phyloP scores from a whole-genome alignment of 2,113 vertebrate species.

The Cyprinodon variegatus region DNA sequence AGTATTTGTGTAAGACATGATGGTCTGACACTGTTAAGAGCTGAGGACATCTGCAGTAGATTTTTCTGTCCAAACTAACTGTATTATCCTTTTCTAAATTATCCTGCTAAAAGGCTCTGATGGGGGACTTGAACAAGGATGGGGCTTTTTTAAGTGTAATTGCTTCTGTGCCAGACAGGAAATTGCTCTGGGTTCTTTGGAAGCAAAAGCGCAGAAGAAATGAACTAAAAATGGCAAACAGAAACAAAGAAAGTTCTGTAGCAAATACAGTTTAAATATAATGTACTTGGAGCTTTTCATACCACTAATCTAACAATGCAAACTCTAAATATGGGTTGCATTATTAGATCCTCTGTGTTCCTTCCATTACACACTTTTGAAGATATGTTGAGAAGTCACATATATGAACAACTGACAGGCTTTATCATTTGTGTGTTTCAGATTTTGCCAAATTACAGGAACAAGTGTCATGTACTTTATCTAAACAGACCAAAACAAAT shows the following conservation, averaged over 20 bases:
- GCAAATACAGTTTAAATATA: background rate
- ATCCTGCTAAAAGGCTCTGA: slow-evolving; percentile 45
- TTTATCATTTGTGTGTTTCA: background rate
- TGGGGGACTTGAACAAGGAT: slow-evolving; percentile 18
- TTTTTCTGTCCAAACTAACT: slow-evolving; percentile 37
- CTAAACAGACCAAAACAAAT: background rate
- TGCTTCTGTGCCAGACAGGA: slow-evolving; percentile 12
- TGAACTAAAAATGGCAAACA: slow-evolving; percentile 1
- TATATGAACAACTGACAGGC: too few species aligned
- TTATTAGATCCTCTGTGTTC: too few species aligned
- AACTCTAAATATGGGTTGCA: too few species aligned
- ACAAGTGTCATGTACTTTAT: background rate
- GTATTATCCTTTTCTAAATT: slow-evolving; percentile 22
- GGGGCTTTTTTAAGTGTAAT: slow-evolving; percentile 20
- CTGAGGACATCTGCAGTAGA: slow-evolving; percentile 40
- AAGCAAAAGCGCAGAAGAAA: slow-evolving; percentile 26
- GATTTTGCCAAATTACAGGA: background rate
- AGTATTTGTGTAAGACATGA: slow-evolving; percentile 16
- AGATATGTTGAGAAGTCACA: background rate
- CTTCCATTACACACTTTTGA: too few species aligned
- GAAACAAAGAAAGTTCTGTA: slow-evolving; percentile 14
- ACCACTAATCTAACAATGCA: background rate
- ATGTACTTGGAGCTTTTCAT: background rate
- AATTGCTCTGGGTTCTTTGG: slow-evolving; percentile 33
- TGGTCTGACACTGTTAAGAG: slow-evolving; percentile 8